A percentile compares a stretch with the other conserved stretches of the same genome.
Evolutionary conservation across 2,113 vertebrate species (phyloP).

Genomic region (Thomomys bottae): DNA sequence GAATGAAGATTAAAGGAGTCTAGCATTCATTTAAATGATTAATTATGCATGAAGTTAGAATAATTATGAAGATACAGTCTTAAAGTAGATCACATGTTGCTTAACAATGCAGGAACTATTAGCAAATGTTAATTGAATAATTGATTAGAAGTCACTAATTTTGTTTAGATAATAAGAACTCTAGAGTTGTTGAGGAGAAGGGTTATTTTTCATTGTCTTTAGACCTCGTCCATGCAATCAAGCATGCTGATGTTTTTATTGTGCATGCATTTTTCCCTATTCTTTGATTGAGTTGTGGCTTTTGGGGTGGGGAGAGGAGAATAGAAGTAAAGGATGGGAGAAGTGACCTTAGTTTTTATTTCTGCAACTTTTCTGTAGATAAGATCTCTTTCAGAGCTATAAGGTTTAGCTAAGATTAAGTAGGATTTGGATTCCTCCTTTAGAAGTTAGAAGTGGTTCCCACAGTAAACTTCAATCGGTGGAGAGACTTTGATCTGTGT

Average conservation of each 20-base stretch:
- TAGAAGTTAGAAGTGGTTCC: constrained; percentile 9
- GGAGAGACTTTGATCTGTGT: constrained; percentile 8
- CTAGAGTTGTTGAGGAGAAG: constrained; percentile 5
- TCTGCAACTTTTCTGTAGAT: background rate
- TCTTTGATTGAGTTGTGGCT: background rate
- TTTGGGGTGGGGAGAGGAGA: background rate
- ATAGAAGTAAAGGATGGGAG: background rate
- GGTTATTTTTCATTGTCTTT: constrained; percentile 20
- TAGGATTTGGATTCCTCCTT: constrained; percentile 29
- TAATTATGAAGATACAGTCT: constrained; percentile 56
- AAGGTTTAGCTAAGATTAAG: constrained; percentile 29
- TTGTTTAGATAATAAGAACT: constrained; percentile 56
- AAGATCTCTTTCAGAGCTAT: accelerated
- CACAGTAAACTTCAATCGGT: background rate
- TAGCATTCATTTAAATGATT: constrained; percentile 75
- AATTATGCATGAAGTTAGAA: constrained; percentile 39
- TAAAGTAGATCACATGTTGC: constrained; percentile 32
- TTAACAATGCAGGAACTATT: constrained; percentile 8
- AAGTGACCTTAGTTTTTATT: background rate
- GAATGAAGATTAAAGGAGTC: constrained; percentile 63
- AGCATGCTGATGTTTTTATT: background rate
- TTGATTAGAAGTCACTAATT: background rate
- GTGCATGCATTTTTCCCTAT: background rate
- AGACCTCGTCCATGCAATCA: background rate
- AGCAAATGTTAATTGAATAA: constrained; percentile 37